A percentile compares a stretch with the other conserved stretches of the same genome.
Conservation (phyloP, 2,888 invertebrate genomes). For the Caenorhabditis macrosperma region DNA sequence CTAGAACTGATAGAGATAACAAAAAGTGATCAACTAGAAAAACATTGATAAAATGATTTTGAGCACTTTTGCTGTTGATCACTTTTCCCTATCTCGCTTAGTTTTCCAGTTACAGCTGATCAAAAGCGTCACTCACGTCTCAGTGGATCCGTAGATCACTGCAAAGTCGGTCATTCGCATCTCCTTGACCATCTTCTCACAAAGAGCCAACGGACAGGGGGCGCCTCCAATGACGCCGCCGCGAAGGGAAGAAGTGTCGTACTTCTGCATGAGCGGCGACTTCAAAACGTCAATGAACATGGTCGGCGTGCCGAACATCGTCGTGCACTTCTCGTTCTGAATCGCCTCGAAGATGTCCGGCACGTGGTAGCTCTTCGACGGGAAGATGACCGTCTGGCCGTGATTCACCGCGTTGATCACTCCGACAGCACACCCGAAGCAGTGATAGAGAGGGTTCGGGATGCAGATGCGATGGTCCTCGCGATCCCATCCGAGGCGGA, state of each 20-base stretch:
- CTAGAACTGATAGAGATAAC: too few relatives aligned
- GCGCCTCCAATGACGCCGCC: conserved; percentile 85
- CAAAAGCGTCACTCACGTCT: too few relatives aligned
- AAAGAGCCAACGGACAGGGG: conserved; percentile 84
- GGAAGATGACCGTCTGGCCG: conserved; percentile 80
- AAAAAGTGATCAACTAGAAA: too few relatives aligned
- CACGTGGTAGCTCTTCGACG: conserved; percentile 83
- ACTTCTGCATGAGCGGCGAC: conserved; percentile 79
- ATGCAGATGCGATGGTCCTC: conserved; percentile 71
- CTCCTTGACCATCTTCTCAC: conserved; percentile 81
- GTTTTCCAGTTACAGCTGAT: too few relatives aligned
- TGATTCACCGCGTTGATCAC: conserved; percentile 84
- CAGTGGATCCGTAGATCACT: conserved; percentile 58
- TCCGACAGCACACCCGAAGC: conserved; percentile 86
- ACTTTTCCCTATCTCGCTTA: too few relatives aligned
- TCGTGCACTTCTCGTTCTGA: conserved; percentile 84
- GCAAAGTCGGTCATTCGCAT: conserved; percentile 80
- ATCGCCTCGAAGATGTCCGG: conserved; percentile 85
- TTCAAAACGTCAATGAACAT: conserved; percentile 82
- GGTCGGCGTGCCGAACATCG: conserved; percentile 82
- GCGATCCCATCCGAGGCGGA: conserved; percentile 81
- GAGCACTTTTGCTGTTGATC: too few relatives aligned
- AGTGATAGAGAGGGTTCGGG: conserved; percentile 83
- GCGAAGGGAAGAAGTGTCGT: conserved; percentile 78
- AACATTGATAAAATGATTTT: too few relatives aligned